Evolutionary conservation across 92 coral and sea anemone species (phyloP).

Genomic region (Bergia puertoricense): DNA sequence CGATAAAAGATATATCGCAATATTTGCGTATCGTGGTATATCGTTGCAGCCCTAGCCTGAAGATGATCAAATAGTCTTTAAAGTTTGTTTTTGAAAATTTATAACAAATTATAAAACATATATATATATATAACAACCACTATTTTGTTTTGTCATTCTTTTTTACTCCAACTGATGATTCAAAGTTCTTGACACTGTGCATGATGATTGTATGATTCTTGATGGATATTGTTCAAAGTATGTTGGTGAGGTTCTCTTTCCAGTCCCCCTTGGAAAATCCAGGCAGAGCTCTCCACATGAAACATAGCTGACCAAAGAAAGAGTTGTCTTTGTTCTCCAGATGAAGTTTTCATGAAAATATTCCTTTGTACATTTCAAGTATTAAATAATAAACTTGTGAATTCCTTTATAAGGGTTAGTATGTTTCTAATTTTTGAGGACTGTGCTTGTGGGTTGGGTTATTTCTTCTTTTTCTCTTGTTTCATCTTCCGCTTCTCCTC

Average conservation of each 20-base stretch:
- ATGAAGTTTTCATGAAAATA: slow-evolving; percentile 10
- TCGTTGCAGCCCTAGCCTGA: too few species aligned
- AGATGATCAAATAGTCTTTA: too few species aligned
- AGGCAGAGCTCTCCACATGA: neutral
- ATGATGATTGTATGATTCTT: too few species aligned
- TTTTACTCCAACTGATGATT: too few species aligned
- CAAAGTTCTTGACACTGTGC: too few species aligned
- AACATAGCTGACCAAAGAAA: neutral
- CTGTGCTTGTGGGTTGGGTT: neutral
- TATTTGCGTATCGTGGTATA: too few species aligned
- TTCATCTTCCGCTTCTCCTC: slow-evolving; percentile 83
- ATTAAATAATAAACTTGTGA: neutral
- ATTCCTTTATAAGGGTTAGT: neutral
- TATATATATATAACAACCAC: too few species aligned
- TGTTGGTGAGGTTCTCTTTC: neutral
- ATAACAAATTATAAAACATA: too few species aligned
- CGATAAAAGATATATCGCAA: too few species aligned
- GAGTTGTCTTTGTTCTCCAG: neutral
- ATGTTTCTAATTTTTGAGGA: neutral
- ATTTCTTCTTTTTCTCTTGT: slow-evolving; percentile 92
- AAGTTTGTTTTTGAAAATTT: too few species aligned
- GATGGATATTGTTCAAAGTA: too few species aligned
- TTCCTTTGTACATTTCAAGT: neutral
- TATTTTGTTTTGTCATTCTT: too few species aligned
- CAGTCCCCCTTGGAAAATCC: neutral